These are phyloP conservation scores for Apogon talboti DNA, from an alignment of 2,797 vertebrate species.

Conservation along the genomic window DNA sequence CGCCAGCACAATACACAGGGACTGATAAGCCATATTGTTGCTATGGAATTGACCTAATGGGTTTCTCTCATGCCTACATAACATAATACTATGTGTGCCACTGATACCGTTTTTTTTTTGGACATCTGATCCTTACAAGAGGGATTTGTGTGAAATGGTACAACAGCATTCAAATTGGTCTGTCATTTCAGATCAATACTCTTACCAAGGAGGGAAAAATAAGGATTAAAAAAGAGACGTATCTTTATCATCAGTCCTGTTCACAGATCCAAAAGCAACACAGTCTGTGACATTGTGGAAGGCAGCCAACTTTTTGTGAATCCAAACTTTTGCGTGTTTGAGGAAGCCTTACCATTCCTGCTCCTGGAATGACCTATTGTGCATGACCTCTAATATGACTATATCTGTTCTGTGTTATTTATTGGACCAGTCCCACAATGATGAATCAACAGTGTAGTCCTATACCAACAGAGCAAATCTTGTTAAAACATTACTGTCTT, in stretches of 20 bases:
- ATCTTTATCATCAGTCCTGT: conserved; percentile 46
- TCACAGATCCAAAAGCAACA: conserved; percentile 37
- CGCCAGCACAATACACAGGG: conserved; percentile 33
- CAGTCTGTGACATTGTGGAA: conserved; percentile 32
- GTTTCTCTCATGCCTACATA: conserved; percentile 62
- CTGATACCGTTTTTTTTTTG: conserved; percentile 80
- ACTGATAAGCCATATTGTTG: conserved; percentile 73
- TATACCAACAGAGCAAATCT: conserved; percentile 40
- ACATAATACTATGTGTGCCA: conserved; percentile 60
- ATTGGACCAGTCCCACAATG: conserved; percentile 47
- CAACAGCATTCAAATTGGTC: conserved; percentile 64
- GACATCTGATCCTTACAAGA: conserved; percentile 74
- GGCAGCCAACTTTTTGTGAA: conserved; percentile 14
- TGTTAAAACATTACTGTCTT: conserved; percentile 40
- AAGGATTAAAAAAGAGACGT: conserved; percentile 37
- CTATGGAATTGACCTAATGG: conserved; percentile 83
- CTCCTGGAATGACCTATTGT: conserved; percentile 53
- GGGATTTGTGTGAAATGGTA: conserved; percentile 69
- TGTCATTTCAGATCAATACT: conserved; percentile 59
- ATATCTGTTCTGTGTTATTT: conserved; percentile 74
- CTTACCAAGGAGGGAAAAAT: conserved; percentile 15
- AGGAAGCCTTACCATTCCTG: conserved; percentile 35
- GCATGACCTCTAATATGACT: conserved; percentile 58
- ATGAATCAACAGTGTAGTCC: conserved; percentile 52
- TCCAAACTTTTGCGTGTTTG: conserved; percentile 18